Evolutionary conservation across 23 tunicate species (phyloP).

Genomic region (Clavelina lepadiformis): DNA sequence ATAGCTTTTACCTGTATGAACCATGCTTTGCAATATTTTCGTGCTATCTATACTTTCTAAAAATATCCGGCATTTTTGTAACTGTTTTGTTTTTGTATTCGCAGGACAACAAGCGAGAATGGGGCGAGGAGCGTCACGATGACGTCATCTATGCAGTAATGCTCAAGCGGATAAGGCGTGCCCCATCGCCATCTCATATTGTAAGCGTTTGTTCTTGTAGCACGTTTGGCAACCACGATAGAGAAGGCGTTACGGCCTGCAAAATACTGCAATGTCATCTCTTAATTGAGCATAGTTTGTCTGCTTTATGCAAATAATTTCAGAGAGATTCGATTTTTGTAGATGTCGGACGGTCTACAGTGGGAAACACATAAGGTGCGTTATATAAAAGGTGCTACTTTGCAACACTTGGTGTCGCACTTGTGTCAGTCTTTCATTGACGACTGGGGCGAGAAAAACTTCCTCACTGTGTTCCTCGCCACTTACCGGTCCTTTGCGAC

Average conservation of each 20-base stretch:
- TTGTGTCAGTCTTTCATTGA: constrained; percentile 53
- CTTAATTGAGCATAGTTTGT: background rate
- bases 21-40: too few relatives aligned
- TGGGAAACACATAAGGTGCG: constrained; percentile 70
- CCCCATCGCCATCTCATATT: constrained; percentile 7
- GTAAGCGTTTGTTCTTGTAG: constrained; percentile 2
- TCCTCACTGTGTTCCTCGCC: constrained; percentile 68
- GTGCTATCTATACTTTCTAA: too few relatives aligned
- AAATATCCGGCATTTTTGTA: too few relatives aligned
- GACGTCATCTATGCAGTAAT: constrained; percentile 76
- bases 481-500: constrained; percentile 82
- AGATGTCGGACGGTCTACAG: constrained; percentile 30
- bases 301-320: background rate
- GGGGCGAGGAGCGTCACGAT: constrained; percentile 81
- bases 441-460: constrained; percentile 64
- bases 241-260: too few relatives aligned
- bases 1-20: too few relatives aligned
- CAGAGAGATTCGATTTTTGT: background rate
- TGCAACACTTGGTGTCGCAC: constrained; percentile 49
- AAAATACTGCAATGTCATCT: background rate
- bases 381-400: constrained; percentile 75
- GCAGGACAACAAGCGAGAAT: constrained; percentile 64
- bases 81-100: background rate
- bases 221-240: background rate
- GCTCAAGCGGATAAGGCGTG: constrained; percentile 27